Conservation (phyloP, 2,113 vertebrate species). For the Scalopus aquaticus region DNA sequence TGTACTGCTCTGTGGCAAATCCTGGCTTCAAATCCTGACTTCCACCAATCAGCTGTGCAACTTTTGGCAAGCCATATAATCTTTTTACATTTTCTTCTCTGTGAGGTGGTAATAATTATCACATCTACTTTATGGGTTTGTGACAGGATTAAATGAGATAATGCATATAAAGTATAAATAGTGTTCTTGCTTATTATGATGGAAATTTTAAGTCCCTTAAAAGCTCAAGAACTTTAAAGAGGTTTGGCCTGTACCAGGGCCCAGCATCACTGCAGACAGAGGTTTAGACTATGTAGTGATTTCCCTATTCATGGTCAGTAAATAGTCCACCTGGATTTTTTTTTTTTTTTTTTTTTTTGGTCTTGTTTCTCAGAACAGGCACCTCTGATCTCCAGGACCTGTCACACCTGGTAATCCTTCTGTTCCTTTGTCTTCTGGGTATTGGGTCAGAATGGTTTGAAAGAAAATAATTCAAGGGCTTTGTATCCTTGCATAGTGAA, state of each 20-base stretch:
- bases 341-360: too few relatives aligned
- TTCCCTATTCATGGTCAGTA: too few relatives aligned
- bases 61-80: background rate
- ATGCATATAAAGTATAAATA: background rate
- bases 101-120: background rate
- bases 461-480: background rate
- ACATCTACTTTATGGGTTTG: background rate
- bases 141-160: background rate
- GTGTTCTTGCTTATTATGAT: background rate
- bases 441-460: too few relatives aligned
- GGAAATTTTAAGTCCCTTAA: background rate
- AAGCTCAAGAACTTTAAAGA: background rate
- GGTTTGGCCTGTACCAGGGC: too few relatives aligned
- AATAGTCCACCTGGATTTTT: too few relatives aligned
- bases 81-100: background rate
- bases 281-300: too few relatives aligned
- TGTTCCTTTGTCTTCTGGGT: too few relatives aligned
- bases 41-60: background rate
- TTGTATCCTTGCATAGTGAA: background rate
- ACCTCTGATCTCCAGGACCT: too few relatives aligned
- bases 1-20: background rate
- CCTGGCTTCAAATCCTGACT: background rate
- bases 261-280: too few relatives aligned
- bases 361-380: too few relatives aligned
- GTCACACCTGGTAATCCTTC: too few relatives aligned